Conservation (phyloP, 1,140 invertebrate genomes). For the Condylostylus longicornis region DNA sequence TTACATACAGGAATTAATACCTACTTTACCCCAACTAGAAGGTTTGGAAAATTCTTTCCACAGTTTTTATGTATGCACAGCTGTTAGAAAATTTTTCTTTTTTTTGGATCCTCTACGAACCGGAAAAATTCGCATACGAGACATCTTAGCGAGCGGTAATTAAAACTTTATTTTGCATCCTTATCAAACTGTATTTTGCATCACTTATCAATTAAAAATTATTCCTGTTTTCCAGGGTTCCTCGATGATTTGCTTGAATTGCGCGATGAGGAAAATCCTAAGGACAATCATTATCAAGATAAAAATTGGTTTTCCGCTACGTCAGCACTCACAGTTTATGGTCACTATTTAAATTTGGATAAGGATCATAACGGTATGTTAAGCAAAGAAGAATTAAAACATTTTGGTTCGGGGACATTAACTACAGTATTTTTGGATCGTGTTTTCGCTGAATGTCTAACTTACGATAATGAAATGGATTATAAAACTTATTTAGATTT, state of each 20-base stretch:
- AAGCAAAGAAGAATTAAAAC: conserved; percentile 70
- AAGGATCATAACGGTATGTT: conserved; percentile 93
- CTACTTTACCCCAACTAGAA: conserved; percentile 75
- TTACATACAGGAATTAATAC: conserved; percentile 86
- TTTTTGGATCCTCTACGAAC: conserved; percentile 82
- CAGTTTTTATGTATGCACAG: conserved; percentile 92
- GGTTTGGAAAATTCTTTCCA: conserved; percentile 86
- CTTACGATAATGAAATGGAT: conserved; percentile 94
- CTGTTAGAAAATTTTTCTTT: conserved; percentile 88
- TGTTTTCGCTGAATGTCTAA: conserved; percentile 89
- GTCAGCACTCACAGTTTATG: conserved; percentile 77
- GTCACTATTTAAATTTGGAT: conserved; percentile 86
- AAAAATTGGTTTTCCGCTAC: conserved; percentile 91
- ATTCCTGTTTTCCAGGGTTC: too few species aligned
- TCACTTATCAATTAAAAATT: too few species aligned
- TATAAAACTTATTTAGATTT: conserved; percentile 95
- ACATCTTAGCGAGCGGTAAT: conserved; percentile 65
- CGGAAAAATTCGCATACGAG: conserved; percentile 75
- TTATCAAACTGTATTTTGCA: too few species aligned
- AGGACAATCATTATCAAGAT: conserved; percentile 60
- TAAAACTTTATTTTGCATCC: too few species aligned
- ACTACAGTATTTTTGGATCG: conserved; percentile 82
- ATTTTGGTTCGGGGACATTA: conserved; percentile 82
- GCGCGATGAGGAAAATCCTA: conserved; percentile 68
- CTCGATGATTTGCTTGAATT: conserved; percentile 82